Percentiles rank a stretch among this genome's conserved stretches.
Evolutionary conservation across 1,140 invertebrate genomes (phyloP).

Genomic region (Drosophila erecta): DNA sequence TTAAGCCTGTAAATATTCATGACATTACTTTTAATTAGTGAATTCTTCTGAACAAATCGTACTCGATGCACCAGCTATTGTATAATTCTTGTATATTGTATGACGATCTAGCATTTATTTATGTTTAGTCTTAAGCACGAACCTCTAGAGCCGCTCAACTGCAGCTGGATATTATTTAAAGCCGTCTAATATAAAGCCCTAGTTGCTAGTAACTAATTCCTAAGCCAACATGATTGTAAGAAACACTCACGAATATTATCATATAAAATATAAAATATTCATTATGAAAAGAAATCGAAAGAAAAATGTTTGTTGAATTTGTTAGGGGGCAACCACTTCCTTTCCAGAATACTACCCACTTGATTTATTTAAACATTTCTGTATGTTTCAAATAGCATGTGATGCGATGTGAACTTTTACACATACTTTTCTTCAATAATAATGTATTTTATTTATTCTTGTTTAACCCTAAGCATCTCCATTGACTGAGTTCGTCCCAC

Average conservation of each 20-base stretch:
- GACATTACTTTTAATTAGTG: slow-evolving; percentile 71
- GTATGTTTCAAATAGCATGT: not conserved
- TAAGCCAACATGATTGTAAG: slow-evolving; percentile 47
- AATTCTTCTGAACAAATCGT: slow-evolving; percentile 57
- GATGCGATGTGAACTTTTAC: not conserved
- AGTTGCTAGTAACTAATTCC: slow-evolving; percentile 44
- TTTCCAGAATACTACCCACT: too few species aligned
- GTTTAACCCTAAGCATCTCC: not conserved
- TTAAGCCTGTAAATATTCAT: slow-evolving; percentile 73
- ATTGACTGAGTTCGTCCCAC: slow-evolving; percentile 36
- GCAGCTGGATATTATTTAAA: slow-evolving; percentile 48
- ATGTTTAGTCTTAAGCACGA: slow-evolving; percentile 50
- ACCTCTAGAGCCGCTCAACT: slow-evolving; percentile 46
- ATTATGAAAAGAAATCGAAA: slow-evolving; percentile 49
- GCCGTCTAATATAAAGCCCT: slow-evolving; percentile 49
- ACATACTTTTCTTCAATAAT: not conserved
- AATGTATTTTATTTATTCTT: not conserved
- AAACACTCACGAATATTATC: slow-evolving; percentile 59
- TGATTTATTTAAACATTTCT: not conserved
- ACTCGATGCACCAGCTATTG: slow-evolving; percentile 30
- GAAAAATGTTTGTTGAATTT: slow-evolving; percentile 1
- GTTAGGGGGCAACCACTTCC: not conserved
- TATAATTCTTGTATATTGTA: slow-evolving; percentile 51
- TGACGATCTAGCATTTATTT: slow-evolving; percentile 65
- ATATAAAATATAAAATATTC: slow-evolving; percentile 80